A percentile compares a stretch with the other conserved stretches of the same genome.
Conservation (phyloP, 2,113 vertebrate genomes). For the Rhinolophus sinicus region DNA sequence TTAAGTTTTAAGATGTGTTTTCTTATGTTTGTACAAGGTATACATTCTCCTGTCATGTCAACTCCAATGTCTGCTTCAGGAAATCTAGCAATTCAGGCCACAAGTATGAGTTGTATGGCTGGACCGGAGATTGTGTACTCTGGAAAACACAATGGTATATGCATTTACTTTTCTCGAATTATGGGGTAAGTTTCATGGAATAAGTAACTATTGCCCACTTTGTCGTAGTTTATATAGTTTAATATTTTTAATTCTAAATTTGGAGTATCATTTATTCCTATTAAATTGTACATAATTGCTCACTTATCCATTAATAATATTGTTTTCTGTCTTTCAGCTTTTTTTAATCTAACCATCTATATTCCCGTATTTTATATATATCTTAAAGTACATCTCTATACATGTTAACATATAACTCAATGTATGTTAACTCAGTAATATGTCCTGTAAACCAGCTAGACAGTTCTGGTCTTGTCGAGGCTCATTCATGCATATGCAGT, state of each 20-base stretch:
- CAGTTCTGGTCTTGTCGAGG: not conserved
- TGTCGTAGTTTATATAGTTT: not conserved
- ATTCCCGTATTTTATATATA: not conserved
- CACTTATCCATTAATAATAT: not conserved
- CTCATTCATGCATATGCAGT: not conserved
- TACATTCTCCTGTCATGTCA: constrained; percentile 85
- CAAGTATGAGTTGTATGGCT: constrained; percentile 86
- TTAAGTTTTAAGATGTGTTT: not conserved
- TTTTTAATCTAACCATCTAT: not conserved
- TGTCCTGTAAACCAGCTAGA: not conserved
- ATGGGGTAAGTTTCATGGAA: constrained; percentile 89
- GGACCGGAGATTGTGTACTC: constrained; percentile 96
- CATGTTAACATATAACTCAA: not conserved
- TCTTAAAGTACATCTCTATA: not conserved
- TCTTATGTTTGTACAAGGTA: constrained; percentile 81
- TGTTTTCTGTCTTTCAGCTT: not conserved
- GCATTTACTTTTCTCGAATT: constrained; percentile 96
- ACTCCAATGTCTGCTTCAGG: constrained; percentile 86
- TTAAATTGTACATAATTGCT: constrained; percentile 36
- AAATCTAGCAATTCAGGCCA: constrained; percentile 79
- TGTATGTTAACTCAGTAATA: not conserved
- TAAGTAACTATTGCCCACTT: not conserved
- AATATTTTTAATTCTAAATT: constrained; percentile 42
- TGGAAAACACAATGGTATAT: constrained; percentile 97
- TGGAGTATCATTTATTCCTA: not conserved